These are phyloP conservation scores for Dendrocopos noguchii DNA, from an alignment of 2,113 vertebrate species.

Conservation along the genomic window DNA sequence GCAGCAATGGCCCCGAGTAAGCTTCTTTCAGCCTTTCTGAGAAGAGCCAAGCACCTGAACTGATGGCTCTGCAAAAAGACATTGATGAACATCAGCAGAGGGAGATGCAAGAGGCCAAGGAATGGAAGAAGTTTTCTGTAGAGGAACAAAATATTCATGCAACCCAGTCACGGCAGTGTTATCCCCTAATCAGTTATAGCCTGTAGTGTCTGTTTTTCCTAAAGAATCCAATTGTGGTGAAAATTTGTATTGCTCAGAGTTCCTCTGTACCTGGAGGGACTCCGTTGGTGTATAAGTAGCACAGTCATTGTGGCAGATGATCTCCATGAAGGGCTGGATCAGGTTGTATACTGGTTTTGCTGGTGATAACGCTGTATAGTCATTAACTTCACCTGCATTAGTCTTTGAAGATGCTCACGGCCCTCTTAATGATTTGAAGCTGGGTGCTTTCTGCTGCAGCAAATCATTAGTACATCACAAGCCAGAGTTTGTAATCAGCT, in stretches of 20 bases:
- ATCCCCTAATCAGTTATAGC: conserved; percentile 4
- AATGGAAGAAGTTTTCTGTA: not conserved
- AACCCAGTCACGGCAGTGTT: conserved; percentile 26
- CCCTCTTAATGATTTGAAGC: not conserved
- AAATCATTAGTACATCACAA: conserved; percentile 28
- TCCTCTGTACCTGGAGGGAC: not conserved
- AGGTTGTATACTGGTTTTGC: not conserved
- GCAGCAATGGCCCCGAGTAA: not conserved
- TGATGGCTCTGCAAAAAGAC: not conserved
- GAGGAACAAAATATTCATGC: conserved; percentile 8
- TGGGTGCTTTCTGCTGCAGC: not conserved
- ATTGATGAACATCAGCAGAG: not conserved
- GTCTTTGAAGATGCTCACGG: conserved; percentile 21
- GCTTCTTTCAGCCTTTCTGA: not conserved
- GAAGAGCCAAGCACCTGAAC: not conserved
- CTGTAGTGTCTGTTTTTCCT: conserved; percentile 6
- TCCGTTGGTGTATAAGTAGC: not conserved
- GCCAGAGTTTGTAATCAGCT: conserved; percentile 60
- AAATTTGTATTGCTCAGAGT: conserved; percentile 10
- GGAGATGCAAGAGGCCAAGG: not conserved
- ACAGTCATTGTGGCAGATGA: not conserved
- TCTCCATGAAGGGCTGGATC: not conserved
- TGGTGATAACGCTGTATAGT: not conserved
- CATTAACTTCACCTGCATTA: not conserved
- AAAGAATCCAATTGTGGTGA: not conserved